A percentile compares a stretch with the other conserved stretches of the same genome.
These are phyloP conservation scores for Hippasteria phrygiana DNA, from an alignment of 53 echinoderm and acorn worm species.

Conservation along the genomic window DNA sequence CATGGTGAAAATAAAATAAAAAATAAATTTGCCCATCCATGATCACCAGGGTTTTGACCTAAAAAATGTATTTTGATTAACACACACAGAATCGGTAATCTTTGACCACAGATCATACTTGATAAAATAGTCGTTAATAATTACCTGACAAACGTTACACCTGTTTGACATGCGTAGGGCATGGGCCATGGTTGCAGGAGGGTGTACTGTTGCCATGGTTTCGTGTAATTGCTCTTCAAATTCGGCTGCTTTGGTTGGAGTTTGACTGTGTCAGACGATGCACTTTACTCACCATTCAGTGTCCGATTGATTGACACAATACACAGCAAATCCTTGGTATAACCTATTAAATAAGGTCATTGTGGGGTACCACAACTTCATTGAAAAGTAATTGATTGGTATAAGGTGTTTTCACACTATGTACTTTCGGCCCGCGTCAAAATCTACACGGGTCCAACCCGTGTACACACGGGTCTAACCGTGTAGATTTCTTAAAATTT, in stretches of 20 bases:
- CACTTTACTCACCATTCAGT: neutral
- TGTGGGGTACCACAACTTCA: too few species aligned
- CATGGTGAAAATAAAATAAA: neutral
- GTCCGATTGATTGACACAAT: neutral
- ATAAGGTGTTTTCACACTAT: too few species aligned
- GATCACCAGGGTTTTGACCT: neutral
- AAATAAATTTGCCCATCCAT: neutral
- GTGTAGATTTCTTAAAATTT: too few species aligned
- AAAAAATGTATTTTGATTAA: too few species aligned
- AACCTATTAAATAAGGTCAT: too few species aligned
- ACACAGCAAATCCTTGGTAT: neutral
- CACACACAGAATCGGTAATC: neutral
- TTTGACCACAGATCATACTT: conserved; percentile 1
- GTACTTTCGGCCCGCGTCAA: too few species aligned
- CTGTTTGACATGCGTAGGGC: neutral
- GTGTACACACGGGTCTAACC: too few species aligned
- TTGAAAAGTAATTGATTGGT: too few species aligned
- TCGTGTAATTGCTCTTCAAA: neutral
- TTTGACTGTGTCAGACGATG: neutral
- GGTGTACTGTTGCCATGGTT: conserved; percentile 1
- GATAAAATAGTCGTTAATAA: conserved; percentile 15
- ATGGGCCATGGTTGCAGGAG: neutral
- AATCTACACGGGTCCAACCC: too few species aligned
- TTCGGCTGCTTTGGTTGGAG: neutral
- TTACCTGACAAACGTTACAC: neutral